Conservation (phyloP, 1,140 invertebrate species). For the Laupala kohalensis region DNA sequence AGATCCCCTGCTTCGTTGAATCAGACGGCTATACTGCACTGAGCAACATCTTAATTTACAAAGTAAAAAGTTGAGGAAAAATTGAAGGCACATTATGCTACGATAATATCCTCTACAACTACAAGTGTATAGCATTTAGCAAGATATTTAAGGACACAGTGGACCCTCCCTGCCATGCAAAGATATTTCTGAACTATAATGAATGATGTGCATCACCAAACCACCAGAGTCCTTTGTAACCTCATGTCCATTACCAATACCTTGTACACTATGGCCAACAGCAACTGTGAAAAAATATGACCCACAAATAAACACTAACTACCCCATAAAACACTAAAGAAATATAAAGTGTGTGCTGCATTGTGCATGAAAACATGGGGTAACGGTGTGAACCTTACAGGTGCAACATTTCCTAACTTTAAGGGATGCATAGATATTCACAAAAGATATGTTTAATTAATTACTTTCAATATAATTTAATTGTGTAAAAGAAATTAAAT, state of each 20-base stretch:
- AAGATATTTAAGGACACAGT: neutral
- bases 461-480: no score
- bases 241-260: neutral
- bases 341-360: neutral
- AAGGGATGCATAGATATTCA: neutral
- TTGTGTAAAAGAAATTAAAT: no score
- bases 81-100: neutral
- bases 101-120: neutral
- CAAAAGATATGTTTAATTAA: no score
- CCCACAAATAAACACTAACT: neutral
- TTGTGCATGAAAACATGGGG: neutral
- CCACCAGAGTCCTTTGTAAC: neutral
- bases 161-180: neutral
- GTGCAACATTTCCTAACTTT: neutral
- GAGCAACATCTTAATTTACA: neutral
- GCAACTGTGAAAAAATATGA: neutral
- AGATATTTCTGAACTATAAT: neutral
- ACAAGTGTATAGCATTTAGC: neutral
- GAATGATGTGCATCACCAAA: neutral
- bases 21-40: neutral
- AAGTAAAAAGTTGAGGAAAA: neutral
- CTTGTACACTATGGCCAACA: neutral
- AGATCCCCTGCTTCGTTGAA: no score
- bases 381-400: neutral
- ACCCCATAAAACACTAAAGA: neutral